These are phyloP conservation scores for Ecliptopera silaceata DNA, from an alignment of 2,888 invertebrate species.

Conservation along the genomic window DNA sequence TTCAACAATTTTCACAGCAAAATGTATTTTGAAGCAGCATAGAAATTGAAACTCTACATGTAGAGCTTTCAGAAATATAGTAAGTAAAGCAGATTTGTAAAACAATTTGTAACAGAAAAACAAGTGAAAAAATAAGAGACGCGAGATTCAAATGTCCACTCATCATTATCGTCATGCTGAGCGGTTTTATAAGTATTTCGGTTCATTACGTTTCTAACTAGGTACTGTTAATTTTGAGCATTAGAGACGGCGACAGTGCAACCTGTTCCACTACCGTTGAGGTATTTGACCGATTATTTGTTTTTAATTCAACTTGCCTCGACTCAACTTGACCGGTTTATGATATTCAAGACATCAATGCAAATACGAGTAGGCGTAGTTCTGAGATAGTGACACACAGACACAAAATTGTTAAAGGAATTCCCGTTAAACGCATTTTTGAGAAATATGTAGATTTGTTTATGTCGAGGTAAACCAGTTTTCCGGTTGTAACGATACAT, in stretches of 20 bases:
- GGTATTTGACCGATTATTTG: conserved; percentile 50
- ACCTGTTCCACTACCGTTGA: conserved; percentile 35
- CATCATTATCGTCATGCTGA: conserved; percentile 14
- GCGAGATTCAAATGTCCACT: too few relatives aligned
- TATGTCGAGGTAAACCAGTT: not conserved
- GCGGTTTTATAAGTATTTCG: conserved; percentile 9
- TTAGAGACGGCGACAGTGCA: conserved; percentile 36
- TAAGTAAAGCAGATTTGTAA: too few relatives aligned
- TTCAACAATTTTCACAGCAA: too few relatives aligned
- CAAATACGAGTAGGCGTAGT: conserved; percentile 26
- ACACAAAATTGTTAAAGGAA: conserved; percentile 19
- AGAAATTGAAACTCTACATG: too few relatives aligned
- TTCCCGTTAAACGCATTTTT: conserved; percentile 36
- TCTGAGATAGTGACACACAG: conserved; percentile 33
- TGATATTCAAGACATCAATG: conserved; percentile 31
- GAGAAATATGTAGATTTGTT: not conserved
- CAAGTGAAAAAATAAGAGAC: too few relatives aligned
- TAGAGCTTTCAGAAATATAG: too few relatives aligned
- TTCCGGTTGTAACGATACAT: not conserved
- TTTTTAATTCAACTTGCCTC: conserved; percentile 34
- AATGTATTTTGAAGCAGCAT: too few relatives aligned
- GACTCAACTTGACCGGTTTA: conserved; percentile 33
- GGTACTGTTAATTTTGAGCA: conserved; percentile 33
- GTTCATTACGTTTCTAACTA: conserved; percentile 25
- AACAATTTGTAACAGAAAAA: too few relatives aligned